Percentiles rank a stretch among this genome's conserved stretches.
Evolutionary conservation across 2,113 vertebrate species (phyloP).

Genomic region (Saccopteryx leptura): DNA sequence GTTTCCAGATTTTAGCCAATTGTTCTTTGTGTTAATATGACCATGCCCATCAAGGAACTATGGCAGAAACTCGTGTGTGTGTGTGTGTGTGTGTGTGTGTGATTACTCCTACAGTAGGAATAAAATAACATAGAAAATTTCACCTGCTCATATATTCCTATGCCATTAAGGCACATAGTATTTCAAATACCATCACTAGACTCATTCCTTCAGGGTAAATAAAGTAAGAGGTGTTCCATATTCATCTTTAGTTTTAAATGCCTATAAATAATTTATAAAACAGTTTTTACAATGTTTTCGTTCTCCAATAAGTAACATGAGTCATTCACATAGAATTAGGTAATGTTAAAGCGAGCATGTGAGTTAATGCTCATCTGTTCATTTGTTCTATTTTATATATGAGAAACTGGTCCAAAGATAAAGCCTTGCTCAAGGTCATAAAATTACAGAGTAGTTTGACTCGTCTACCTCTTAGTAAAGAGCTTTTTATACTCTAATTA

Average conservation of each 20-base stretch:
- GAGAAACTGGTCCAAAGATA: background rate
- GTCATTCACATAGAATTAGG: background rate
- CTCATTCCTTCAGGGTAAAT: background rate
- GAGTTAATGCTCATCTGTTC: background rate
- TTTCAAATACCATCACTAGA: background rate
- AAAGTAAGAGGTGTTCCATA: background rate
- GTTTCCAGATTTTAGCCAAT: background rate
- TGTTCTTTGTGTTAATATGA: background rate
- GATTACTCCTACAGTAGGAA: fast-evolving
- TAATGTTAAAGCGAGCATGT: background rate
- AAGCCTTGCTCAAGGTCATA: background rate
- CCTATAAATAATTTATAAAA: background rate
- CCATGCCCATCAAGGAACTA: background rate
- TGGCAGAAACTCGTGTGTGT: background rate
- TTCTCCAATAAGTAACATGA: background rate
- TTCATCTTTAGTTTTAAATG: background rate
- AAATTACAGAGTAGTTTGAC: background rate
- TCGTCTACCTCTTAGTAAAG: background rate
- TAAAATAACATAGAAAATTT: background rate
- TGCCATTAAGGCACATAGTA: background rate
- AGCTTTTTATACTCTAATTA: background rate
- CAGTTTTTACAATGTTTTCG: background rate
- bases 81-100: background rate
- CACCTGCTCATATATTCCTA: background rate
- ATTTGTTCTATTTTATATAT: background rate